Base-by-base conservation (phyloP, 2,888 invertebrate genomes). In the Lysandra coridon region DNA sequence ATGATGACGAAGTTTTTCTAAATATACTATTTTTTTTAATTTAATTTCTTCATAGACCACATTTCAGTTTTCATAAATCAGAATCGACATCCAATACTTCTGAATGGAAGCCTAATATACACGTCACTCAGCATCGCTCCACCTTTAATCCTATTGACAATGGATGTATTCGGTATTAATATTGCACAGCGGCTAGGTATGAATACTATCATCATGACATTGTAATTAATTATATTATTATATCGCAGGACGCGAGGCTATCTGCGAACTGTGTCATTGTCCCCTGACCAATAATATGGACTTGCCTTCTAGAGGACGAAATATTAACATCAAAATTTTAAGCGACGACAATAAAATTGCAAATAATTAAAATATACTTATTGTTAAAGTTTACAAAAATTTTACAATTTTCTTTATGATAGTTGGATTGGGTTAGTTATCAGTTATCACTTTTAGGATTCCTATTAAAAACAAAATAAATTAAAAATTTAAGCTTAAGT, bases 221-320 rank as follows among this genome's bases (percentile, higher is more conserved):
- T 14, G 12, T 49, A 10, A 60, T 78, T 64, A 49, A 12, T n/a
- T 57, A 74, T 79, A 79, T 79, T 62, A 79, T 62, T 79, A 79
- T 14, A 57, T 62, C 37, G 74, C 60, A 40, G 30, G 17, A n/a
- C 60, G 60, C 57, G 33, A 53, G 73, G 57, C 74, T 60, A 60
- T 74, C 23, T 75, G 57, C 37, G 30, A 30, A 40, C 17, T 62
- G 78, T 57, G 79, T 79, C 74, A 74, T 79, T 79, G 60, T 79
- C 79, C 53, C 44, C 53, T 76, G 23, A 23, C 23, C 33, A 69
- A 14, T 4, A 30, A 30, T 69, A 33, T 69, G 14, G 30, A 33
- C 33, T 4, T 14, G 14, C 5, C 12, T 69, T 69, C 12, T 14
- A 33, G 4, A 14, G 14, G 33, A 14, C 33, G 5, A 69, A 69